Conservation (phyloP, 1,140 invertebrate genomes). For the Tetramorium parvispinum region DNA sequence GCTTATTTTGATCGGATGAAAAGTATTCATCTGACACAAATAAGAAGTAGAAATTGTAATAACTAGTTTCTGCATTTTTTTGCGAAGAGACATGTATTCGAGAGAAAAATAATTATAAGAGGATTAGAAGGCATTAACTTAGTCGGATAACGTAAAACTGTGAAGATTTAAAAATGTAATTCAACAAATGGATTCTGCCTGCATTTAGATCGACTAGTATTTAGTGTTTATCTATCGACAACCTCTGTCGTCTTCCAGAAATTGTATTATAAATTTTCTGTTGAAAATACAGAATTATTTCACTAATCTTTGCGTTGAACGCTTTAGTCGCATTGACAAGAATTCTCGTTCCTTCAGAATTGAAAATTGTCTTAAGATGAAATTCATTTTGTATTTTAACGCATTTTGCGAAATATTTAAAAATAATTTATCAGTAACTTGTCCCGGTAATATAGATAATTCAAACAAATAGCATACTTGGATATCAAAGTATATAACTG, state of each 20-base stretch:
- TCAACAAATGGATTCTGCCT: background rate
- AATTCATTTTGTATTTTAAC: background rate
- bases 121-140: background rate
- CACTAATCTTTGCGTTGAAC: background rate
- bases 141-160: background rate
- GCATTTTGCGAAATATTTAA: background rate
- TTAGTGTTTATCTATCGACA: too few species aligned
- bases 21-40: background rate
- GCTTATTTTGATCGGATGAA: background rate
- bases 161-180: background rate
- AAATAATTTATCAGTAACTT: background rate
- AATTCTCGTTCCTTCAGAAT: background rate
- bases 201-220: background rate
- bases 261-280: background rate
- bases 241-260: background rate
- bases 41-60: background rate
- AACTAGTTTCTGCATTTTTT: background rate
- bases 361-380: background rate
- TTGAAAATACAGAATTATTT: conserved; percentile 12
- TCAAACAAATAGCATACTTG: background rate
- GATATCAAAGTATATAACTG: conserved; percentile 3
- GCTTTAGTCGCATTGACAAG: background rate
- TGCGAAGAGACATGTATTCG: background rate
- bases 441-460: background rate
- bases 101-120: background rate